Percentiles rank a stretch among this genome's conserved stretches.
Evolutionary conservation across 2,888 invertebrate genomes (phyloP).

Genomic region (Epinotia demarniana): DNA sequence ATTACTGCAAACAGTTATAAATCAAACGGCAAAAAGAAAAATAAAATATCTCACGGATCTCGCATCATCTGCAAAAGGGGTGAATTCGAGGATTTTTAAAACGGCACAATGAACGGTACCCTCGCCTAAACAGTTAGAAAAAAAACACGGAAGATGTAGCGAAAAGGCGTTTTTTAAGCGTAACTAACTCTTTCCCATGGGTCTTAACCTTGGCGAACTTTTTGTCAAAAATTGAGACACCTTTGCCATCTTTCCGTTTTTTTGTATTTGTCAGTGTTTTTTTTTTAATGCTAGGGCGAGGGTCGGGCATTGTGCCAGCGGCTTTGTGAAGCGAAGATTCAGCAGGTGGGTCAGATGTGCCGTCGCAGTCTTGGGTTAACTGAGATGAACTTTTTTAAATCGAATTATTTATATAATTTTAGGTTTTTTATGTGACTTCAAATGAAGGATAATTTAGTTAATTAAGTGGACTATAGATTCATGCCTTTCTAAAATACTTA

Average conservation of each 20-base stretch:
- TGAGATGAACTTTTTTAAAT: constrained; percentile 48
- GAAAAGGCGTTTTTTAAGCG: constrained; percentile 67
- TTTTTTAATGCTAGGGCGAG: constrained; percentile 70
- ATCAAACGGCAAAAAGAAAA: constrained; percentile 69
- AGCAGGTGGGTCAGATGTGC: constrained; percentile 80
- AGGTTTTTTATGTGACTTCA: not conserved
- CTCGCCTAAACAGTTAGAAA: constrained; percentile 74
- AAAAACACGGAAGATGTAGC: constrained; percentile 73
- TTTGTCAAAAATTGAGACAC: constrained; percentile 81
- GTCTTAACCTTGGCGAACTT: constrained; percentile 81
- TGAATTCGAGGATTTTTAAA: constrained; percentile 68
- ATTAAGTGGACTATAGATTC: not conserved
- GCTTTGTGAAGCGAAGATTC: constrained; percentile 65
- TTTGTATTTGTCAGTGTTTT: constrained; percentile 66
- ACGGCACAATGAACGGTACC: constrained; percentile 73
- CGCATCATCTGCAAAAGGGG: constrained; percentile 80
- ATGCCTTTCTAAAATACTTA: not conserved
- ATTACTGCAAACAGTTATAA: constrained; percentile 84
- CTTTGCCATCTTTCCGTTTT: constrained; percentile 82
- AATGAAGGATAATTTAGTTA: not conserved
- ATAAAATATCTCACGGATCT: constrained; percentile 80
- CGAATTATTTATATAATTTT: constrained; percentile 39
- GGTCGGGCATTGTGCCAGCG: constrained; percentile 68
- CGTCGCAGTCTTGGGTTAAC: constrained; percentile 53
- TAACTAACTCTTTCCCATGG: constrained; percentile 84